These are phyloP conservation scores for Peribatodes rhomboidaria DNA, from an alignment of 2,888 invertebrate genomes.

Conservation along the genomic window DNA sequence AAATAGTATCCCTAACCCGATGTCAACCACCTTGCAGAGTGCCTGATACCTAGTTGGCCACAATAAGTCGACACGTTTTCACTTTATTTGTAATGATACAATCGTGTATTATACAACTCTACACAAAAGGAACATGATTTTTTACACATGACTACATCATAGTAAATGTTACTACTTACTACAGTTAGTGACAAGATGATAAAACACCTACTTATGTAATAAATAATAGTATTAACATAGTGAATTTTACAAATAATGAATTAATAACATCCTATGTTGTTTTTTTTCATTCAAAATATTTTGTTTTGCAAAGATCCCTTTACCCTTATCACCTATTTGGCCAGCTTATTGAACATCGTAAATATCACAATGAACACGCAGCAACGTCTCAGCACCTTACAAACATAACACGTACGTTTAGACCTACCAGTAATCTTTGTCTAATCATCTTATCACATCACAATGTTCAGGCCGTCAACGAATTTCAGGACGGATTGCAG, in stretches of 20 bases:
- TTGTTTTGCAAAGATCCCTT: slow-evolving; percentile 2
- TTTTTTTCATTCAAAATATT: background rate
- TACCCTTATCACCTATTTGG: background rate
- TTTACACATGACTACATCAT: background rate
- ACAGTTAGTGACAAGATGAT: no score
- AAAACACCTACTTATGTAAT: no score
- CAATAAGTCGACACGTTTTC: background rate
- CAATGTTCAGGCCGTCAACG: slow-evolving; percentile 38
- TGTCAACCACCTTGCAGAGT: no score
- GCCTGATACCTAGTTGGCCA: no score
- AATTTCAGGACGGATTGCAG: slow-evolving; percentile 45
- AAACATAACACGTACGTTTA: background rate
- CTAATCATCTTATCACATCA: slow-evolving; percentile 26
- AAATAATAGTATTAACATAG: no score
- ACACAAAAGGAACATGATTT: background rate
- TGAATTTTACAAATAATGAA: background rate
- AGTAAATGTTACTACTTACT: no score
- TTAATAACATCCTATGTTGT: background rate
- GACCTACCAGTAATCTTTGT: slow-evolving; percentile 7
- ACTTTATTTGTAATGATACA: background rate
- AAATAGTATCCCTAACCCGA: background rate
- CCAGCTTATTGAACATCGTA: background rate
- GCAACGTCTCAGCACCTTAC: slow-evolving; percentile 16
- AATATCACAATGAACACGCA: slow-evolving; percentile 25
- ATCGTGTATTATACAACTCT: background rate